These are phyloP conservation scores for Lucifuga dentata DNA, from an alignment of 2,113 vertebrate species.

Conservation along the genomic window DNA sequence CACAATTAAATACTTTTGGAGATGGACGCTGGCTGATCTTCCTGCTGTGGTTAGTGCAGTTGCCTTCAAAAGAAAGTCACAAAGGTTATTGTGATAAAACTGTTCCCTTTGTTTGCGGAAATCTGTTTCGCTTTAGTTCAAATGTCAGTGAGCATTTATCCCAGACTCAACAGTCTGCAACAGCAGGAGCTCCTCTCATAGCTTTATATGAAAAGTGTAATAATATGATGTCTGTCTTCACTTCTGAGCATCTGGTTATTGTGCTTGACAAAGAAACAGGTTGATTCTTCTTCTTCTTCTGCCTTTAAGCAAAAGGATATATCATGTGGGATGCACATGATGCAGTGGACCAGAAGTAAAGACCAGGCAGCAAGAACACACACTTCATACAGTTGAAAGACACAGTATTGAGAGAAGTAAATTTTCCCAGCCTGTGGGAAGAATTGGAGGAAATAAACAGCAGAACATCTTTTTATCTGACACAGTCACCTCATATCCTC, in stretches of 20 bases:
- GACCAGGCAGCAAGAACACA: conserved; percentile 2
- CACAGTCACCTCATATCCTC: conserved; percentile 26
- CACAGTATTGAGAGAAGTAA: neutral
- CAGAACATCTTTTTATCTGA: conserved; percentile 34
- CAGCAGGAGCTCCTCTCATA: conserved; percentile 12
- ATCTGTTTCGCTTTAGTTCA: conserved; percentile 66
- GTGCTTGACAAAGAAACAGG: conserved; percentile 14
- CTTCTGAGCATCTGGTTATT: conserved; percentile 42
- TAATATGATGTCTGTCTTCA: conserved; percentile 37
- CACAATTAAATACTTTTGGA: conserved; percentile 68
- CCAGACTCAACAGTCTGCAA: conserved; percentile 34
- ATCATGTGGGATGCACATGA: conserved; percentile 51
- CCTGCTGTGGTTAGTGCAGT: conserved; percentile 35
- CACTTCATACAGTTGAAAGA: conserved; percentile 18
- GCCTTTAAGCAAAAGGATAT: conserved; percentile 25
- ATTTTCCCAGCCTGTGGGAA: conserved; percentile 18
- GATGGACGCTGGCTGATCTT: conserved; percentile 41
- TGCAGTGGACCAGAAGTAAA: conserved; percentile 22
- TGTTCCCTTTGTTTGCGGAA: conserved; percentile 41
- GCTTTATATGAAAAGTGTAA: conserved; percentile 36
- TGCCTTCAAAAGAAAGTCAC: conserved; percentile 56
- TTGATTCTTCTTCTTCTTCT: conserved; percentile 32
- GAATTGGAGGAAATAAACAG: conserved; percentile 35
- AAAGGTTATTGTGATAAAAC: conserved; percentile 56
- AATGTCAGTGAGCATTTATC: conserved; percentile 34